Conservation (phyloP, 1,140 invertebrate species). For the Capitella teleta region DNA sequence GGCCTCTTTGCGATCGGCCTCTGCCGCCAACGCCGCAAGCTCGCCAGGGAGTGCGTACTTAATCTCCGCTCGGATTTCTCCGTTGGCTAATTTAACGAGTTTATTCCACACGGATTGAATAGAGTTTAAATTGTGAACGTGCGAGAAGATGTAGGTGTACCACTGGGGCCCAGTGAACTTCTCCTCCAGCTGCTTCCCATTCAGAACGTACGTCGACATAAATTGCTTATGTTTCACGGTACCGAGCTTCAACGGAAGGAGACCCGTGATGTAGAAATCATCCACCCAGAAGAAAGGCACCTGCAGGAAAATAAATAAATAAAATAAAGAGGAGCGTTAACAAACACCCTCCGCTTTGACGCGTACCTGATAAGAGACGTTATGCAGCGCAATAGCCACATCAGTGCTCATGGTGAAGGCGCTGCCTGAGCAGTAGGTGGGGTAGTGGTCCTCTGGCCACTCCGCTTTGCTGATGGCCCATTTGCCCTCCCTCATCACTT, state of each 20-base stretch:
- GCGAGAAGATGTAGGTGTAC: slow-evolving; percentile 13
- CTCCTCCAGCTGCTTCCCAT: slow-evolving; percentile 10
- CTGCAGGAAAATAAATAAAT: too few relatives aligned
- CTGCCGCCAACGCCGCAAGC: slow-evolving; percentile 1
- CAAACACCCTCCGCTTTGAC: too few relatives aligned
- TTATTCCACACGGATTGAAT: slow-evolving; percentile 10
- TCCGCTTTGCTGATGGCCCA: slow-evolving; percentile 10
- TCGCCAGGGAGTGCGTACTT: slow-evolving; percentile 2
- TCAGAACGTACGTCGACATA: slow-evolving; percentile 11
- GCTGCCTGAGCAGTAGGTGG: slow-evolving; percentile 13
- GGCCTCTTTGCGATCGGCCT: too few relatives aligned
- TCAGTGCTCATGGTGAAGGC: slow-evolving; percentile 10
- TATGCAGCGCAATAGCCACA: slow-evolving; percentile 9
- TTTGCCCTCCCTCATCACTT: slow-evolving; percentile 10
- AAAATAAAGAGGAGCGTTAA: too few relatives aligned
- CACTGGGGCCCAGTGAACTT: slow-evolving; percentile 13
- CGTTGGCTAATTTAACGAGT: slow-evolving; percentile 2
- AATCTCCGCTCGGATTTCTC: slow-evolving; percentile 1
- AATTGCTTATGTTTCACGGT: slow-evolving; percentile 13
- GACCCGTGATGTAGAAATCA: slow-evolving; percentile 17
- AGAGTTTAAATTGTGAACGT: slow-evolving; percentile 9
- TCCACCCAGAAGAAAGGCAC: slow-evolving; percentile 19
- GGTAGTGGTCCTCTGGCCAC: slow-evolving; percentile 11
- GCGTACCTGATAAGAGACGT: slow-evolving; percentile 12
- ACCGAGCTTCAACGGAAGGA: slow-evolving; percentile 12